A percentile compares a stretch with the other conserved stretches of the same genome.
Evolutionary conservation across 2,113 vertebrate species (phyloP).

Genomic region (Catharus fuscescens): DNA sequence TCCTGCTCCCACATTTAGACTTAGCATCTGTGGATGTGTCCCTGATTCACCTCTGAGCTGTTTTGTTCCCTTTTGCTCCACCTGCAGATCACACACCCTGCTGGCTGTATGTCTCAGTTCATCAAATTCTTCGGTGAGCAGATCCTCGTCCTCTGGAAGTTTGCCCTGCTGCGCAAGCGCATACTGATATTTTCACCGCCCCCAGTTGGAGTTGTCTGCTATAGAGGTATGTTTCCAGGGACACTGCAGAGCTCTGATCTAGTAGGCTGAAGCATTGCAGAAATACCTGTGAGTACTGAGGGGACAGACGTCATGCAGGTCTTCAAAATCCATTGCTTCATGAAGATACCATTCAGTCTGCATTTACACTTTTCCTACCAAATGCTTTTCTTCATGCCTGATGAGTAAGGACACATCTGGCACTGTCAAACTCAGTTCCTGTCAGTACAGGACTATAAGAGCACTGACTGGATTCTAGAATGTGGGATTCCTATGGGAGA

Average conservation of each 20-base stretch:
- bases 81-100: slow-evolving; percentile 95
- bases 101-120: slow-evolving; percentile 99
- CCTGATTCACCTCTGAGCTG: background rate
- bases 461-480: background rate
- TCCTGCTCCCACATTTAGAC: slow-evolving; percentile 42
- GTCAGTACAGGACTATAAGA: background rate
- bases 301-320: background rate
- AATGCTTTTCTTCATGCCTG: background rate
- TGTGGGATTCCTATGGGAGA: background rate
- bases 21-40: slow-evolving; percentile 27
- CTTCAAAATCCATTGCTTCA: background rate
- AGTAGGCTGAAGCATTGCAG: background rate
- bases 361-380: background rate
- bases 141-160: slow-evolving; percentile 97
- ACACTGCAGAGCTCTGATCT: background rate
- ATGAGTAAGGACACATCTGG: background rate
- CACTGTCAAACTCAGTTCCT: background rate
- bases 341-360: background rate
- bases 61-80: background rate
- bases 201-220: slow-evolving; percentile 96
- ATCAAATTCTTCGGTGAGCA: slow-evolving; percentile 98
- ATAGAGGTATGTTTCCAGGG: slow-evolving; percentile 85
- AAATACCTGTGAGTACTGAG: background rate
- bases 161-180: slow-evolving; percentile 93
- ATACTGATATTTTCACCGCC: slow-evolving; percentile 96